Evolutionary conservation across 1,140 invertebrate genomes (phyloP).

Genomic region (Drosophila mayri): DNA sequence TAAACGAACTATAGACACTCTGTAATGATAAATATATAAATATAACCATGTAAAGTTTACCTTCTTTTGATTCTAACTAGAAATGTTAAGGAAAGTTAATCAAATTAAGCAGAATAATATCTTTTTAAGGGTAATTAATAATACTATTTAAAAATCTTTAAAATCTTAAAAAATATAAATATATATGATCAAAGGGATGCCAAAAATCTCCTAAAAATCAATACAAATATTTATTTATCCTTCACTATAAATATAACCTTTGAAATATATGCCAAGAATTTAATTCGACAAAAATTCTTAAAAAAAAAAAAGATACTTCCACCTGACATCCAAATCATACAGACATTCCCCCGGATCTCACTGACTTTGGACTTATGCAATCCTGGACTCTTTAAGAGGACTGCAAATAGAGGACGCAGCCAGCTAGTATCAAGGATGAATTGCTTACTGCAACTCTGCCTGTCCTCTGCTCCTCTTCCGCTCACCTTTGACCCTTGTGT

Average conservation of each 20-base stretch:
- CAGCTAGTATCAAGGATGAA: constrained; percentile 59
- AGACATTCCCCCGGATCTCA: constrained; percentile 5
- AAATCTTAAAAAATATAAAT: neutral
- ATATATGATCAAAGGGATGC: too few species aligned
- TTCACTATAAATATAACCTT: neutral
- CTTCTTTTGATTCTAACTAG: neutral
- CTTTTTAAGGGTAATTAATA: neutral
- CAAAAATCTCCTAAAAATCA: too few species aligned
- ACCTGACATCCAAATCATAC: neutral
- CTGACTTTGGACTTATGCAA: constrained; percentile 57
- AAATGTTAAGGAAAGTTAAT: neutral
- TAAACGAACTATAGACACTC: constrained; percentile 2
- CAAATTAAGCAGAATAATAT: neutral
- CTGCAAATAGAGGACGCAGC: constrained; percentile 47
- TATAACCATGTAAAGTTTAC: neutral
- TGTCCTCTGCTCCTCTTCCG: neutral
- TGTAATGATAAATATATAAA: neutral
- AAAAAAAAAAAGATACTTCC: neutral
- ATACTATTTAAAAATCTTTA: neutral
- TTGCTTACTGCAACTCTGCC: constrained; percentile 45
- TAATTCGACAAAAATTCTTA: neutral
- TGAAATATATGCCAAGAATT: neutral
- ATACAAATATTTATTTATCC: too few species aligned
- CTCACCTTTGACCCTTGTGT: constrained; percentile 3
- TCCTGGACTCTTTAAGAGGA: constrained; percentile 26